Evolutionary conservation across 2,888 invertebrate genomes (phyloP).

Genomic region (Barypeithes pellucidus): DNA sequence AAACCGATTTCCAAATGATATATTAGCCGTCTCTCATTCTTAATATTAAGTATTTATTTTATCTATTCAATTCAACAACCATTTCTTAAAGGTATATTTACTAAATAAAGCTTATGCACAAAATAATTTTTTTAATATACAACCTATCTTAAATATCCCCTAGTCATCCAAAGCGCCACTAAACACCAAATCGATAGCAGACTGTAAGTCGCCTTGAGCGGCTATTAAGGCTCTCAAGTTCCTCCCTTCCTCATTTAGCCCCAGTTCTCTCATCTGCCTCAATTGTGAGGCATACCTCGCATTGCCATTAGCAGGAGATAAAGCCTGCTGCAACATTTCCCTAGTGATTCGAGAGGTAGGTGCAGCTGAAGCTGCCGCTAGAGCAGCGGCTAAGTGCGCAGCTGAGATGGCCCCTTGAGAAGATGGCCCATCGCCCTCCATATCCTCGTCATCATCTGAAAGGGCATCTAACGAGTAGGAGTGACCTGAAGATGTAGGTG

Average conservation of each 20-base stretch:
- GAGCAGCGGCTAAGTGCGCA: slow-evolving; percentile 79
- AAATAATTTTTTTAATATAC: slow-evolving; percentile 5
- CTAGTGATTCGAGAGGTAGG: slow-evolving; percentile 37
- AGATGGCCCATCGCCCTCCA: slow-evolving; percentile 68
- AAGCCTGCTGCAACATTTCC: slow-evolving; percentile 51
- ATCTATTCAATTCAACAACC: too few species aligned
- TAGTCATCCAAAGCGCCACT: slow-evolving; percentile 72
- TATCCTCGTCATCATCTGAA: slow-evolving; percentile 75
- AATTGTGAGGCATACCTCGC: slow-evolving; percentile 71
- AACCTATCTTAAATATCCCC: too few species aligned
- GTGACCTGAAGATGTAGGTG: slow-evolving; percentile 62
- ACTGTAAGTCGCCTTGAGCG: slow-evolving; percentile 89
- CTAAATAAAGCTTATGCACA: slow-evolving; percentile 1
- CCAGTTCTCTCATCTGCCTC: slow-evolving; percentile 92
- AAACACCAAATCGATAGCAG: slow-evolving; percentile 92
- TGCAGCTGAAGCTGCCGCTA: slow-evolving; percentile 54
- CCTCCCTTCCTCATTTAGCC: slow-evolving; percentile 86
- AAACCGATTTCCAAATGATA: too few species aligned
- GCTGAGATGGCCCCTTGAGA: slow-evolving; percentile 77
- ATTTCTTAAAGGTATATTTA: background rate
- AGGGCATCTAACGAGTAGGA: slow-evolving; percentile 73
- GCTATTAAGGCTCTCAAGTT: slow-evolving; percentile 90
- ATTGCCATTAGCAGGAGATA: slow-evolving; percentile 36
- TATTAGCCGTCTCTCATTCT: too few species aligned
- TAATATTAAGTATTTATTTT: too few species aligned